A percentile compares a stretch with the other conserved stretches of the same genome.
phyloP scores from a whole-genome alignment of 1,140 invertebrate genomes.

The Microplitis demolitor region DNA sequence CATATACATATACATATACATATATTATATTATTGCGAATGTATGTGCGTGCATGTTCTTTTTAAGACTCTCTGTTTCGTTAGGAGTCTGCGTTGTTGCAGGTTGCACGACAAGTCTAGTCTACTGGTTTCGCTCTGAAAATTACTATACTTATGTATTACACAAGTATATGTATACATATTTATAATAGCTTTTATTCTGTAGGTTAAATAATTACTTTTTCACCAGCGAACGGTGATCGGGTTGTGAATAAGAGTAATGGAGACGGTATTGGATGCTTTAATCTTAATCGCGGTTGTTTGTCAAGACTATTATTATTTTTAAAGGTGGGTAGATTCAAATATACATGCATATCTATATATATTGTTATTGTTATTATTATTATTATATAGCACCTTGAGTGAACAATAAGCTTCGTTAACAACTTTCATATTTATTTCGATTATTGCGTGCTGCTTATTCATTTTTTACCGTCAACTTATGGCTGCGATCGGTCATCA shows the following conservation, averaged over 20 bases:
- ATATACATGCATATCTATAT: not conserved
- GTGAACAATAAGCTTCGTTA: slow-evolving; percentile 1
- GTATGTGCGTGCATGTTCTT: not conserved
- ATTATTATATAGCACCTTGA: not conserved
- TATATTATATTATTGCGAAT: too few relatives aligned
- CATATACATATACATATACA: not conserved
- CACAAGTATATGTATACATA: too few relatives aligned
- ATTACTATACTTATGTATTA: not conserved
- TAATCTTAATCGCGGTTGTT: not conserved
- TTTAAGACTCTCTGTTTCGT: not conserved
- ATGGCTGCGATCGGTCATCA: not conserved
- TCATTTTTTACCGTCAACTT: not conserved
- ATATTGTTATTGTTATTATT: not conserved
- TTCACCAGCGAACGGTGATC: too few relatives aligned
- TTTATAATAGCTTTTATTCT: too few relatives aligned
- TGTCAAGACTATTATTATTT: not conserved
- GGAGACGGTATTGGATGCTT: too few relatives aligned
- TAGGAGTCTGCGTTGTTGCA: not conserved
- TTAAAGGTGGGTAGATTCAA: not conserved
- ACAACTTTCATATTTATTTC: not conserved
- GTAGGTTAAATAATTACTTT: too few relatives aligned
- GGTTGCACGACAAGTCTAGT: not conserved
- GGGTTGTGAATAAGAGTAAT: too few relatives aligned
- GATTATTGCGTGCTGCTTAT: not conserved
- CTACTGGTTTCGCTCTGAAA: not conserved